Percentiles rank a stretch among this genome's conserved stretches.
phyloP scores from a whole-genome alignment of 2,888 invertebrate species.

The Epirrhoe tristata region DNA sequence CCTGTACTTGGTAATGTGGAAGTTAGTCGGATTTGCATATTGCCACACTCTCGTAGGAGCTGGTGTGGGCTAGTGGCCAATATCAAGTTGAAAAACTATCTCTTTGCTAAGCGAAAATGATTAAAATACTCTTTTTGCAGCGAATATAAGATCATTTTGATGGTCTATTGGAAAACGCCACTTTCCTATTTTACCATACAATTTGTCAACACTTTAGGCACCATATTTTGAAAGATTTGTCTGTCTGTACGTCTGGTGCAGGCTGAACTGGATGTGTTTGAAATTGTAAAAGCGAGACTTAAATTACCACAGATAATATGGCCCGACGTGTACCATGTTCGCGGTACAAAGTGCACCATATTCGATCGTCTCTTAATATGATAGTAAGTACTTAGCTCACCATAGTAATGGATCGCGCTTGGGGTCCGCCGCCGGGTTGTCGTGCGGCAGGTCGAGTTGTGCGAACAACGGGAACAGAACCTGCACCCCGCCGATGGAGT shows the following conservation, averaged over 20 bases:
- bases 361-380: neutral
- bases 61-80: neutral
- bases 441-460: constrained; percentile 97
- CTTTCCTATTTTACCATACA: too few species aligned
- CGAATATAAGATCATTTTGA: too few species aligned
- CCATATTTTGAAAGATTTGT: too few species aligned
- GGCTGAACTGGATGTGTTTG: too few species aligned
- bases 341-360: neutral
- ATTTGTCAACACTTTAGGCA: too few species aligned
- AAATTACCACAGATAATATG: too few species aligned
- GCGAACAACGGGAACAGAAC: constrained; percentile 99
- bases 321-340: neutral
- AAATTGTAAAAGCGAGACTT: too few species aligned
- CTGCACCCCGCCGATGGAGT: constrained; percentile 99
- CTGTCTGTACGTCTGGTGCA: too few species aligned
- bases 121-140: too few species aligned
- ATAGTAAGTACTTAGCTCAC: constrained; percentile 85
- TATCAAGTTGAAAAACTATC: neutral
- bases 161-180: too few species aligned
- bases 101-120: too few species aligned
- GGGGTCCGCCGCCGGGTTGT: constrained; percentile 91
- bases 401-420: constrained; percentile 95
- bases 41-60: neutral
- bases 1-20: neutral
- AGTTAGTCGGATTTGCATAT: neutral